phyloP scores from a whole-genome alignment of 2,888 invertebrate species.

The Noctua janthe region DNA sequence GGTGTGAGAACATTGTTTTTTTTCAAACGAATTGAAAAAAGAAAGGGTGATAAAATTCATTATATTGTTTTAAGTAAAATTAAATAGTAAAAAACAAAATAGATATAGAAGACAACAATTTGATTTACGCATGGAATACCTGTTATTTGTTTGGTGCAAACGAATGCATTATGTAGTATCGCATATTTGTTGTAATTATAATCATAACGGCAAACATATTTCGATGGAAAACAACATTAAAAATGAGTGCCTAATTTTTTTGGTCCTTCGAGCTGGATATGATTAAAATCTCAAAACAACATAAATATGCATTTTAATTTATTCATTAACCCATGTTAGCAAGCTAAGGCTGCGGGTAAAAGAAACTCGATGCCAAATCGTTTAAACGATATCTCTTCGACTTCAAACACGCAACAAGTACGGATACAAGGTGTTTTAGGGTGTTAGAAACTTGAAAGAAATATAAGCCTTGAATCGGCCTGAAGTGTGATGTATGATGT shows the following conservation, averaged over 20 bases:
- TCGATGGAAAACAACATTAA: neutral
- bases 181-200: too few species aligned
- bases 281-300: neutral
- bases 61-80: neutral
- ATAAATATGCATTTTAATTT: neutral
- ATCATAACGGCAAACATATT: neutral
- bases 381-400: slow-evolving; percentile 17
- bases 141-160: neutral
- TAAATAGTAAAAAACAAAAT: neutral
- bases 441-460: slow-evolving; percentile 81
- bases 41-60: neutral
- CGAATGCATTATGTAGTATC: neutral
- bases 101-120: neutral
- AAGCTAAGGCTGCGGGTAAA: neutral
- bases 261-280: neutral
- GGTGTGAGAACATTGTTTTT: slow-evolving; percentile 38
- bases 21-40: neutral
- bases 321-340: neutral
- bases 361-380: slow-evolving; percentile 35
- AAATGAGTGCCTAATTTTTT: neutral
- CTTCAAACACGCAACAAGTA: slow-evolving; percentile 63
- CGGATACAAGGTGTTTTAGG: slow-evolving; percentile 74
- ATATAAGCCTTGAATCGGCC: slow-evolving; percentile 80
- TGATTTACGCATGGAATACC: neutral
- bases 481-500: slow-evolving; percentile 79